phyloP scores from a whole-genome alignment of 2,113 vertebrate genomes.

The Parotia lawesii region DNA sequence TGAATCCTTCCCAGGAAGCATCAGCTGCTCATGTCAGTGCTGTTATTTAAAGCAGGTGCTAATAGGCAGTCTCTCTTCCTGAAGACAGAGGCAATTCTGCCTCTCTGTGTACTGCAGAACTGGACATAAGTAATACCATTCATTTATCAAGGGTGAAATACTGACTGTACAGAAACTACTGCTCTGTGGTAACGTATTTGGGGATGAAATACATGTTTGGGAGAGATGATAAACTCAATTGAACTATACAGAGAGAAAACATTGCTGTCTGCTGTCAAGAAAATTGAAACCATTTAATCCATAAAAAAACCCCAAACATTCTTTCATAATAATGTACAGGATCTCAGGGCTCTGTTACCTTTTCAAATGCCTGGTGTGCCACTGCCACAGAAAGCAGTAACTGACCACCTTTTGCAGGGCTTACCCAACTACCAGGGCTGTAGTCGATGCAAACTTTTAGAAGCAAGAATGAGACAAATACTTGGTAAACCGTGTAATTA shows the following conservation, averaged over 20 bases:
- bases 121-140: neutral
- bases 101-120: neutral
- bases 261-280: neutral
- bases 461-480: neutral
- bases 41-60: neutral
- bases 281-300: neutral
- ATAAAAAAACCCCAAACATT: neutral
- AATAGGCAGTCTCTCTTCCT: neutral
- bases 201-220: neutral
- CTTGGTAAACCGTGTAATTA: neutral
- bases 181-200: neutral
- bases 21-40: neutral
- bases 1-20: neutral
- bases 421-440: neutral
- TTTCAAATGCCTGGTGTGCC: neutral
- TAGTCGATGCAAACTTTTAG: neutral
- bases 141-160: neutral
- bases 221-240: neutral
- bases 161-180: neutral
- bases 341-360: neutral
- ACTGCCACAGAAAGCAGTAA: neutral
- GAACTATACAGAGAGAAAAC: neutral
- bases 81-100: neutral
- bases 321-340: neutral
- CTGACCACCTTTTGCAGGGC: neutral